Percentiles rank a stretch among this genome's conserved stretches.
Evolutionary conservation across 2,797 vertebrate species (phyloP).

Genomic region (Manis javanica): DNA sequence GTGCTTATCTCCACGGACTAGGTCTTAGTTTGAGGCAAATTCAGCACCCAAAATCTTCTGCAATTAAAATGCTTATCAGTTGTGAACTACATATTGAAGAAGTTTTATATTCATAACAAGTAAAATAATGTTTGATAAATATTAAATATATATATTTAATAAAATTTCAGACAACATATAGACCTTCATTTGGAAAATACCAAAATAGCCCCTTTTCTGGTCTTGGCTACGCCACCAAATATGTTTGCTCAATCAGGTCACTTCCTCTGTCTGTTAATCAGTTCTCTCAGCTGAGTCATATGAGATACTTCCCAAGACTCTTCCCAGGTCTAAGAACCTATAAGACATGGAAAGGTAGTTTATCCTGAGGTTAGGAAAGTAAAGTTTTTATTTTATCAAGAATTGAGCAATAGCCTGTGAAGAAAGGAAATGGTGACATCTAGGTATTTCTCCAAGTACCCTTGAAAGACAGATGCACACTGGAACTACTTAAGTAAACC

Average conservation of each 20-base stretch:
- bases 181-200: conserved; percentile 22
- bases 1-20: not conserved
- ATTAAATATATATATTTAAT: not conserved
- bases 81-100: not conserved
- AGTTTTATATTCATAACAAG: not conserved
- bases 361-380: not conserved
- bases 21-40: not conserved
- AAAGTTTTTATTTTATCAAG: not conserved
- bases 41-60: not conserved
- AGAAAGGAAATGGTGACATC: not conserved
- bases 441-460: conserved; percentile 18
- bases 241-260: not conserved
- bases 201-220: not conserved
- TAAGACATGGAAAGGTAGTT: not conserved
- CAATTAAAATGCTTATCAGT: not conserved
- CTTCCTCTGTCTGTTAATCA: not conserved
- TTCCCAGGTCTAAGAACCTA: not conserved
- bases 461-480: not conserved
- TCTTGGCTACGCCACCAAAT: not conserved
- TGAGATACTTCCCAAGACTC: not conserved
- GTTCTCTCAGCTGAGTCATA: not conserved
- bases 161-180: conserved; percentile 6
- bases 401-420: not conserved
- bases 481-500: not conserved
- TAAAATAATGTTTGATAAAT: not conserved